phyloP scores from a whole-genome alignment of 2,888 invertebrate genomes.

The Acanthosepion lycidas region DNA sequence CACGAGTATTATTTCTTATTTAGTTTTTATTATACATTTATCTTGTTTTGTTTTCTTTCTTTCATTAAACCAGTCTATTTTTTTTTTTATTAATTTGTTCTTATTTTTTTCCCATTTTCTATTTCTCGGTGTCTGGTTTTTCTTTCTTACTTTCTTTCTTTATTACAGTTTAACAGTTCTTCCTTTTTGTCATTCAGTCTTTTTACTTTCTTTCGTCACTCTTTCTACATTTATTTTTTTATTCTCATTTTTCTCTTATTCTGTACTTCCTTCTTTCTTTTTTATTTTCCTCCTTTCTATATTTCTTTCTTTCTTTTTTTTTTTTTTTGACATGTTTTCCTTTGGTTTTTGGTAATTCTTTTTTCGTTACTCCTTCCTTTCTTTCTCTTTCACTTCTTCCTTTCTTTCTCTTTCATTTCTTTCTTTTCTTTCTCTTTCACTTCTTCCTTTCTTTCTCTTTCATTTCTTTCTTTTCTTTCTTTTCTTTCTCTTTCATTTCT shows the following conservation, averaged over 20 bases:
- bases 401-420: background rate
- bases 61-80: background rate
- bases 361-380: background rate
- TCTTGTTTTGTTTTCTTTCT: background rate
- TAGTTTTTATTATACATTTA: background rate
- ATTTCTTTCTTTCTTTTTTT: background rate
- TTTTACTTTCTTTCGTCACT: background rate
- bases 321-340: background rate
- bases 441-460: background rate
- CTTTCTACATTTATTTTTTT: background rate
- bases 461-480: too few species aligned
- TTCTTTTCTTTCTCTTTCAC: too few species aligned
- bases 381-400: accelerated
- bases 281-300: background rate
- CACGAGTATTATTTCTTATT: background rate
- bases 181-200: background rate
- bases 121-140: background rate
- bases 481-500: too few species aligned
- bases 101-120: background rate
- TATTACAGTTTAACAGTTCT: background rate
- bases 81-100: background rate
- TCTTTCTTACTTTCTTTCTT: background rate
- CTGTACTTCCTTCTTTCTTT: background rate
- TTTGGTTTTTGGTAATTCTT: background rate
- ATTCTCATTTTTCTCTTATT: background rate